These are phyloP conservation scores for Listrodromus nycthemerus DNA, from an alignment of 2,888 invertebrate genomes.

Conservation along the genomic window DNA sequence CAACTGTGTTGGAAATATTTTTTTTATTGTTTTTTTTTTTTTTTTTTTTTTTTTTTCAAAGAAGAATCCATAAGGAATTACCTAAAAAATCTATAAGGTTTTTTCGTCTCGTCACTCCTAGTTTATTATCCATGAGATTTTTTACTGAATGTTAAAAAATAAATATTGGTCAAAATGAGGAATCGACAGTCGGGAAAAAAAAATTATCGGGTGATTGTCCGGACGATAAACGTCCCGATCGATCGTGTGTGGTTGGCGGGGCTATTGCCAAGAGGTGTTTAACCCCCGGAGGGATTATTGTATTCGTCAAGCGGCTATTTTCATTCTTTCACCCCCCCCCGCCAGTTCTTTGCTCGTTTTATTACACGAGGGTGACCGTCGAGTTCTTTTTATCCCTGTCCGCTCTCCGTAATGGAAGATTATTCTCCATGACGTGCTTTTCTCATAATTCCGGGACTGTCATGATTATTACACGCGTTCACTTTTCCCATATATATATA, in stretches of 20 bases:
- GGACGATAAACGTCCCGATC: conserved; percentile 22
- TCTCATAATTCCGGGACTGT: conserved; percentile 49
- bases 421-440: conserved; percentile 42
- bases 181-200: not conserved
- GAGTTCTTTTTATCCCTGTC: conserved; percentile 45
- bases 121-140: too few relatives aligned
- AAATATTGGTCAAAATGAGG: not conserved
- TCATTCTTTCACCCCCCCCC: conserved; percentile 25
- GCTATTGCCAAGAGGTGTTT: conserved; percentile 31
- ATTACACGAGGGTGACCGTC: conserved; percentile 52
- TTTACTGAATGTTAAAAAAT: too few relatives aligned
- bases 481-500: conserved; percentile 11
- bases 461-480: conserved; percentile 33
- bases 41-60: too few relatives aligned
- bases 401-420: conserved; percentile 23
- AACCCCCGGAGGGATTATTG: conserved; percentile 38
- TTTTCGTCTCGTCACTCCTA: too few relatives aligned
- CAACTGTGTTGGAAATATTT: too few relatives aligned
- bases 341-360: conserved; percentile 14
- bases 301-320: conserved; percentile 39
- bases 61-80: too few relatives aligned
- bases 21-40: too few relatives aligned
- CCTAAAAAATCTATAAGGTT: too few relatives aligned
- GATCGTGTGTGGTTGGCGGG: conserved; percentile 6
- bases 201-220: conserved; percentile 9